Base-by-base conservation (phyloP, 2,113 vertebrate species). In the Gallinago media region DNA sequence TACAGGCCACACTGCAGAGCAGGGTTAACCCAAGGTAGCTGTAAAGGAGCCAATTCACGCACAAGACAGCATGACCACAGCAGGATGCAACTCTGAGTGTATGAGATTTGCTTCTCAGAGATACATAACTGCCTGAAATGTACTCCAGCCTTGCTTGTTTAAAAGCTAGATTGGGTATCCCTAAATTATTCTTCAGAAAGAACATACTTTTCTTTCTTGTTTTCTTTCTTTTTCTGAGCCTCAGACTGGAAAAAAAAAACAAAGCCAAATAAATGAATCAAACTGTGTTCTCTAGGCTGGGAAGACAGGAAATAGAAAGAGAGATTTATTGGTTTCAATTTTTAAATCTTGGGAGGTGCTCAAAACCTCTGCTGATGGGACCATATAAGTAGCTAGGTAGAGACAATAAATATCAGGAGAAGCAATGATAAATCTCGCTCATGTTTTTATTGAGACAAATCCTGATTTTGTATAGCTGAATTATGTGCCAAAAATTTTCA, bases 281-380 rank as follows among this genome's bases (percentile, higher is more conserved):
- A 92, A 80, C 1, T 1, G 0, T 74, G 31, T 59, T 23, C 85
- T 89, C 6, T 40, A 85, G 65, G 46, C 78, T 90, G 59, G 26
- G 61, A 74, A 88, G 88, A 74, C 52, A 82, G 82, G 82, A 95
- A 93, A 86, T 42, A 87, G 70, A 85, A 50, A 52, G 47, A 62
- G 46, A 96, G 78, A 96, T 94, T 94, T 97, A 96, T 96, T 73
- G 12, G 44, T 54, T 97, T 95, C 93, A 93, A 94, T 95, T 90
- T 96, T 94, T 92, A 78, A 71, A 71, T 90, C 92, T 93, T 96
- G 90, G 88, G 90, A 96, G 68, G 67, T 93, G 61, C 68, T 93
- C 79, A 88, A 90, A 94, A 84, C 12, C 32, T 90, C 5, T 32
- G 18, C 79, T 93, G 93, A 89, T 88, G 85, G 90, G 90, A 92